phyloP scores from a whole-genome alignment of 2,888 invertebrate species.

The Dynastes grantii region DNA sequence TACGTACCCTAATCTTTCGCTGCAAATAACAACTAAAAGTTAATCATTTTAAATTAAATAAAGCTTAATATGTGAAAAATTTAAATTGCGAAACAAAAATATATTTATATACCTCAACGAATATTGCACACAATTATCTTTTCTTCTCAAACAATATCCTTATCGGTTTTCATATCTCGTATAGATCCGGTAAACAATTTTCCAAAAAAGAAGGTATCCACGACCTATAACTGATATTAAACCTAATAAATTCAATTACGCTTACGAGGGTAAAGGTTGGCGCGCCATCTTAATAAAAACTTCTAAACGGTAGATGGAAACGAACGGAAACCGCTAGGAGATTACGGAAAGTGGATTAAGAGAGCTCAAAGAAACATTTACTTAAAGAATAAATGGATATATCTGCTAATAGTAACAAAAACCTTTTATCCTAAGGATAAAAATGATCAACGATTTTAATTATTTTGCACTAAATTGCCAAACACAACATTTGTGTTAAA shows the following conservation, averaged over 20 bases:
- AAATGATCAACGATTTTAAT: background rate
- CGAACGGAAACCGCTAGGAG: background rate
- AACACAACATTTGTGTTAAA: no score
- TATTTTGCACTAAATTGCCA: background rate
- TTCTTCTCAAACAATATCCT: no score
- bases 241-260: slow-evolving; percentile 29
- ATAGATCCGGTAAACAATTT: no score
- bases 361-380: background rate
- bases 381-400: slow-evolving; percentile 3
- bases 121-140: no score
- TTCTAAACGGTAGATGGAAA: slow-evolving; percentile 6
- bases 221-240: background rate
- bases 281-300: background rate
- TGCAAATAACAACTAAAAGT: no score
- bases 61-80: no score
- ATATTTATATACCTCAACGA: no score
- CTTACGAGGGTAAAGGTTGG: slow-evolving; percentile 2
- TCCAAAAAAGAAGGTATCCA: background rate
- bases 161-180: no score
- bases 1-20: no score
- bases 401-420: background rate
- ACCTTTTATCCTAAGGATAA: background rate
- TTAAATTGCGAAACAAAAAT: no score
- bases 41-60: no score
- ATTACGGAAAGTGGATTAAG: slow-evolving; percentile 28